These are phyloP conservation scores for Onychostoma macrolepis DNA, from an alignment of 2,113 vertebrate species.

Conservation along the genomic window DNA sequence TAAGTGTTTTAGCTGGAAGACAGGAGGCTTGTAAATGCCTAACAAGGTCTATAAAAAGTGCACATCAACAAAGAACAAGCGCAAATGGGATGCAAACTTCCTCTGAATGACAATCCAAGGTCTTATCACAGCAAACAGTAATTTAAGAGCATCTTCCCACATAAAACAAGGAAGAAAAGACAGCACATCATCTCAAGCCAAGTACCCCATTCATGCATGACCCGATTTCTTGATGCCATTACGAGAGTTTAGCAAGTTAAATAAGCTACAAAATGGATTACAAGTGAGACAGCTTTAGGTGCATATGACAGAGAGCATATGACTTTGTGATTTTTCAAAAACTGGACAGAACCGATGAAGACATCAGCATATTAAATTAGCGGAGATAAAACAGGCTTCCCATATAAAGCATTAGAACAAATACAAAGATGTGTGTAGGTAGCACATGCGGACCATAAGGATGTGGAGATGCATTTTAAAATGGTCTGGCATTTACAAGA, in stretches of 20 bases:
- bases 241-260: slow-evolving; percentile 19
- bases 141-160: slow-evolving; percentile 28
- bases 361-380: slow-evolving; percentile 36
- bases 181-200: background rate
- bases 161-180: background rate
- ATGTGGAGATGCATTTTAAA: slow-evolving; percentile 11
- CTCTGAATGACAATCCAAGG: slow-evolving; percentile 40
- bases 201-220: slow-evolving; percentile 2
- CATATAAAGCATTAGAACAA: background rate
- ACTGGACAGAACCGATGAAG: background rate
- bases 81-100: slow-evolving; percentile 29
- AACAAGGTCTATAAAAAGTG: slow-evolving; percentile 31
- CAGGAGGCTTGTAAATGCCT: slow-evolving; percentile 40
- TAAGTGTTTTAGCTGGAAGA: slow-evolving; percentile 30
- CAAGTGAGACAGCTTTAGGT: background rate
- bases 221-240: slow-evolving; percentile 4
- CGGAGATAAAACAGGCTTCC: background rate
- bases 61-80: background rate
- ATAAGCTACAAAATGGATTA: slow-evolving; percentile 25
- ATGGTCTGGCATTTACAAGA: background rate
- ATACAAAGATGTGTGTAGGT: background rate
- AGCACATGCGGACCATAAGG: background rate
- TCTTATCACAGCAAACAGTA: slow-evolving; percentile 26
- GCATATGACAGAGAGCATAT: background rate
- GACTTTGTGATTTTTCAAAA: slow-evolving; percentile 21